phyloP scores from a whole-genome alignment of 2,888 invertebrate genomes.

The Thereva nobilitata region DNA sequence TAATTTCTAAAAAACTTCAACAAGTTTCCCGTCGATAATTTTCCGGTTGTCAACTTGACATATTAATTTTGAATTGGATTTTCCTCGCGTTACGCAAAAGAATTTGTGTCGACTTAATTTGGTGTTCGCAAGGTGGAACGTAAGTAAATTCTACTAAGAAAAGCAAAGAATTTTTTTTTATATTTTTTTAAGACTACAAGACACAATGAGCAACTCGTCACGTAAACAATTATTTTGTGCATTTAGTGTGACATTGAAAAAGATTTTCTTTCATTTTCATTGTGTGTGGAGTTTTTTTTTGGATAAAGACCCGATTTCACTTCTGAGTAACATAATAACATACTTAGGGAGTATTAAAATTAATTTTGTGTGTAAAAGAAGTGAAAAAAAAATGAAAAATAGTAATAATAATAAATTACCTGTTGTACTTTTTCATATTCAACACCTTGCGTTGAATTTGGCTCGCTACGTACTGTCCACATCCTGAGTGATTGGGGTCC shows the following conservation, averaged over 20 bases:
- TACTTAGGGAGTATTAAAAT: not conserved
- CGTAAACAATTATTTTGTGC: not conserved
- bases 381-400: not conserved
- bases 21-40: slow-evolving; percentile 6
- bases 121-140: slow-evolving; percentile 21
- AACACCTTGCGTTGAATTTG: slow-evolving; percentile 76
- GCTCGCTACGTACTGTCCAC: slow-evolving; percentile 79
- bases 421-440: slow-evolving; percentile 76
- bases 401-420: slow-evolving; percentile 61
- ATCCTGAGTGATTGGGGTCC: slow-evolving; percentile 69
- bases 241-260: too few relatives aligned
- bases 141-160: not conserved
- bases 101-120: not conserved
- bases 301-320: too few relatives aligned
- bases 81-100: slow-evolving; percentile 13
- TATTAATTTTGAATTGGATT: slow-evolving; percentile 11
- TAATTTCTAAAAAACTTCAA: too few relatives aligned
- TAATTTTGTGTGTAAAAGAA: too few relatives aligned
- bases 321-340: too few relatives aligned
- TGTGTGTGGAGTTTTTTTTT: too few relatives aligned
- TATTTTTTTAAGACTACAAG: not conserved
- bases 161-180: too few relatives aligned
- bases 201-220: not conserved
- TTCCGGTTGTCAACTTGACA: slow-evolving; percentile 28
- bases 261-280: too few relatives aligned